Conservation (phyloP, 2,113 vertebrate genomes). For the Pomatostomus ruficeps region DNA sequence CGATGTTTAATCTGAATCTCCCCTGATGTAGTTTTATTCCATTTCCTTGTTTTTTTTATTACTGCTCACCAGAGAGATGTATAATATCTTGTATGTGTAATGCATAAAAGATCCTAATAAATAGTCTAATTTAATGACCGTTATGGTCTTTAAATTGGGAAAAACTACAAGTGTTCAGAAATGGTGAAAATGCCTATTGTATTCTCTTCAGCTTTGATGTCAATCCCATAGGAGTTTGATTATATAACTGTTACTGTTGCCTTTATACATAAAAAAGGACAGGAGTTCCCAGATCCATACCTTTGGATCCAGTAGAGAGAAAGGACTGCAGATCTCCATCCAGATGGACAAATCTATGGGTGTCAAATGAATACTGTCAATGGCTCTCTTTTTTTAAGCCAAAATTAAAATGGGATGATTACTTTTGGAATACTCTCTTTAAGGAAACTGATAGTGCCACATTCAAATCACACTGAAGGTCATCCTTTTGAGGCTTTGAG, state of each 20-base stretch:
- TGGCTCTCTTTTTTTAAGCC: not conserved
- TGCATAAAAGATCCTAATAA: not conserved
- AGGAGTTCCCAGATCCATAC: not conserved
- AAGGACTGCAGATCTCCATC: not conserved
- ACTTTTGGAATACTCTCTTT: not conserved
- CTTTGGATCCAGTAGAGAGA: not conserved
- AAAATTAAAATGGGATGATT: not conserved
- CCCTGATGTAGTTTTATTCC: not conserved
- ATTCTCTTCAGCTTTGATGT: not conserved
- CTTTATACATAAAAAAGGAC: not conserved
- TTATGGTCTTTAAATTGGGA: not conserved
- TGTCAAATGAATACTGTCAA: fast-evolving
- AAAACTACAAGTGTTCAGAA: not conserved
- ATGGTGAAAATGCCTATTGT: not conserved
- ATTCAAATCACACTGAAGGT: not conserved
- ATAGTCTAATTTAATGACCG: not conserved
- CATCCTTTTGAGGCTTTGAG: not conserved
- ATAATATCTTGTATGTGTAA: not conserved
- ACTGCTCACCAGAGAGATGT: not conserved
- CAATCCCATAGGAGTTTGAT: not conserved
- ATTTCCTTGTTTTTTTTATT: not conserved
- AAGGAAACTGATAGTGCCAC: not conserved
- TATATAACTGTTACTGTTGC: not conserved
- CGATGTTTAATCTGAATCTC: not conserved
- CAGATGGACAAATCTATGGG: not conserved